These are phyloP conservation scores for Gryllus bimaculatus DNA, from an alignment of 1,140 invertebrate genomes.

Conservation along the genomic window DNA sequence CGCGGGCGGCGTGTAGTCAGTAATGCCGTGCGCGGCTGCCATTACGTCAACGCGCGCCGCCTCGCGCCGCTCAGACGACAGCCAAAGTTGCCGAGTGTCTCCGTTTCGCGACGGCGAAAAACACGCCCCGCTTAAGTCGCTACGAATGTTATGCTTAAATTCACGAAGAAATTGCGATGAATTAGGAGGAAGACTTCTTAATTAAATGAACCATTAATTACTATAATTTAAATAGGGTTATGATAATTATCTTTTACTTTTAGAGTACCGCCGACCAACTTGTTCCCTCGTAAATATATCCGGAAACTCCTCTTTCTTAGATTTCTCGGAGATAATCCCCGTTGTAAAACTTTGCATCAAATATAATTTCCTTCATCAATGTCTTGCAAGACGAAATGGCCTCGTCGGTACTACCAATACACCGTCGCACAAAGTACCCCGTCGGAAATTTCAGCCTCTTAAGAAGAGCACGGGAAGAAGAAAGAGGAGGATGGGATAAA, in stretches of 20 bases:
- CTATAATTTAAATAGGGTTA: not conserved
- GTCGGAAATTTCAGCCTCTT: not conserved
- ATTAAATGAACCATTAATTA: conserved; percentile 6
- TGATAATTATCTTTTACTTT: not conserved
- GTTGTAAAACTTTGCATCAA: not conserved
- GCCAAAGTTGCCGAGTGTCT: not conserved
- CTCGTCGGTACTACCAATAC: not conserved
- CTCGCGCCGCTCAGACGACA: not conserved
- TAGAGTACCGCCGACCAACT: not conserved
- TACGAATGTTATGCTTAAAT: conserved; percentile 1
- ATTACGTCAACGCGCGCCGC: no score
- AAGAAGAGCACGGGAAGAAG: not conserved
- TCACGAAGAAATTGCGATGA: not conserved
- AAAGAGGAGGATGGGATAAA: not conserved
- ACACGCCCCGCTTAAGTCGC: not conserved
- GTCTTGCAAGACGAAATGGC: not conserved
- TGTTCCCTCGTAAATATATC: not conserved
- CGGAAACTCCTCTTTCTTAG: not conserved
- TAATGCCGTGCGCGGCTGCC: no score
- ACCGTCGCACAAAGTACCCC: not conserved
- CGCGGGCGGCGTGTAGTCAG: no score
- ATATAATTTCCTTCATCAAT: conserved; percentile 2
- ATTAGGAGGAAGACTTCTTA: not conserved
- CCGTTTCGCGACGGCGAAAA: not conserved
- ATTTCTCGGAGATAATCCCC: not conserved